Evolutionary conservation across 2,797 vertebrate genomes (phyloP).

Genomic region (Miichthys miiuy): DNA sequence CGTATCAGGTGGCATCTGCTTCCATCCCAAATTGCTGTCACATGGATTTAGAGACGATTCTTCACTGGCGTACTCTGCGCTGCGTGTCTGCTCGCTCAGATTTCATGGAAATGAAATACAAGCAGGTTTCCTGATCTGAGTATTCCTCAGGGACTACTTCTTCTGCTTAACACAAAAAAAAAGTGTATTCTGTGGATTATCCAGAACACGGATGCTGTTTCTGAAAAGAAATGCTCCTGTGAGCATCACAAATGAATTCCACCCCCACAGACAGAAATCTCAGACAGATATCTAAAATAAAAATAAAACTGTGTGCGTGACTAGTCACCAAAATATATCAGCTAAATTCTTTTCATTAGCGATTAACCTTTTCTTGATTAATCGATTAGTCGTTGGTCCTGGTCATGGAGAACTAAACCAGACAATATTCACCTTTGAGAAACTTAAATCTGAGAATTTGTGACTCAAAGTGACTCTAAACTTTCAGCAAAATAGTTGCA

Average conservation of each 20-base stretch:
- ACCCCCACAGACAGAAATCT: background rate
- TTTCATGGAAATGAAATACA: conserved; percentile 35
- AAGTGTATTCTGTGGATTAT: background rate
- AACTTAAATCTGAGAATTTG: too few species aligned
- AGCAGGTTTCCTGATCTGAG: conserved; percentile 16
- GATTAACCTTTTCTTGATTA: too few species aligned
- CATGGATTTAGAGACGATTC: conserved; percentile 32
- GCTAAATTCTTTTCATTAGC: too few species aligned
- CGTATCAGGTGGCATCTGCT: conserved; percentile 41
- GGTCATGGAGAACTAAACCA: too few species aligned
- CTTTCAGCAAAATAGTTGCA: too few species aligned
- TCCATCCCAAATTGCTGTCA: conserved; percentile 32
- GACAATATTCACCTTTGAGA: too few species aligned
- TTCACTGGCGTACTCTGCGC: background rate
- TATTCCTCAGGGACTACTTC: background rate
- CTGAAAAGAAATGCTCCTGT: background rate
- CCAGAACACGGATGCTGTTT: background rate
- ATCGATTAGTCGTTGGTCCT: too few species aligned
- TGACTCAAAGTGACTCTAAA: too few species aligned
- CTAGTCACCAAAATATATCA: background rate
- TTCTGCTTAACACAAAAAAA: background rate
- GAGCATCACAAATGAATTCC: background rate
- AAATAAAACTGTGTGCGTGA: background rate
- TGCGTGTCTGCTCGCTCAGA: conserved; percentile 13
- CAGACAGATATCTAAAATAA: background rate